phyloP scores from a whole-genome alignment of 2,888 invertebrate genomes.

The Chrysolina oricalcia region DNA sequence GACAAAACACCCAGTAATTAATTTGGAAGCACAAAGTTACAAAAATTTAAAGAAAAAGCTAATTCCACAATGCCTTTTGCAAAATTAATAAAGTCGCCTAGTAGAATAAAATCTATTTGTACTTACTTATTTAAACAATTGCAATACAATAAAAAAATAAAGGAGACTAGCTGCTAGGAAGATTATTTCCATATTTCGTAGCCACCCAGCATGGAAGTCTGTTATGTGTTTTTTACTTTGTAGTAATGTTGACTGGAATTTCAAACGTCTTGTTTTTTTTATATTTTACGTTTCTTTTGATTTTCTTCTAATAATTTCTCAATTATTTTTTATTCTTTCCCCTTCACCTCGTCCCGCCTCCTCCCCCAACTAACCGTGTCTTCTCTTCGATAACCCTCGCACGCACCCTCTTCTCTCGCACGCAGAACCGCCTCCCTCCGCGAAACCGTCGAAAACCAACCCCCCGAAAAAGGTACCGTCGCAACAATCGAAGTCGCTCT shows the following conservation, averaged over 20 bases:
- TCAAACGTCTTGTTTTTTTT: conserved; percentile 7
- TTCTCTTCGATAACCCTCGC: background rate
- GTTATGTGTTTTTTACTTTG: too few relatives aligned
- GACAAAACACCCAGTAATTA: too few relatives aligned
- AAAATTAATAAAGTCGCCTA: too few relatives aligned
- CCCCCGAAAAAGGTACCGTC: conserved; percentile 60
- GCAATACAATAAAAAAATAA: too few relatives aligned
- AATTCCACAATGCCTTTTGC: too few relatives aligned
- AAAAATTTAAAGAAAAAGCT: too few relatives aligned
- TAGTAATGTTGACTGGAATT: background rate
- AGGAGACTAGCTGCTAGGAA: too few relatives aligned
- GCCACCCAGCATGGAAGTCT: too few relatives aligned
- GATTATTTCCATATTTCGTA: too few relatives aligned
- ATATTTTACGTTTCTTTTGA: conserved; percentile 13
- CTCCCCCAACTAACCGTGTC: conserved; percentile 21
- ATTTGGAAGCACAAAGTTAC: too few relatives aligned
- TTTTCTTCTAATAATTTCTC: conserved; percentile 50
- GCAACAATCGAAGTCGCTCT: conserved; percentile 67
- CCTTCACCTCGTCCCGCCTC: conserved; percentile 54
- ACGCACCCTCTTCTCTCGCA: background rate
- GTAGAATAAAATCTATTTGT: too few relatives aligned
- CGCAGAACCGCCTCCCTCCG: conserved; percentile 34
- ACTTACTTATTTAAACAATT: too few relatives aligned
- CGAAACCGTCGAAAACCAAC: conserved; percentile 39
- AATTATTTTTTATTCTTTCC: conserved; percentile 61